These are phyloP conservation scores for Cynopterus brachyotis DNA, from an alignment of 2,113 vertebrate species.

Conservation along the genomic window DNA sequence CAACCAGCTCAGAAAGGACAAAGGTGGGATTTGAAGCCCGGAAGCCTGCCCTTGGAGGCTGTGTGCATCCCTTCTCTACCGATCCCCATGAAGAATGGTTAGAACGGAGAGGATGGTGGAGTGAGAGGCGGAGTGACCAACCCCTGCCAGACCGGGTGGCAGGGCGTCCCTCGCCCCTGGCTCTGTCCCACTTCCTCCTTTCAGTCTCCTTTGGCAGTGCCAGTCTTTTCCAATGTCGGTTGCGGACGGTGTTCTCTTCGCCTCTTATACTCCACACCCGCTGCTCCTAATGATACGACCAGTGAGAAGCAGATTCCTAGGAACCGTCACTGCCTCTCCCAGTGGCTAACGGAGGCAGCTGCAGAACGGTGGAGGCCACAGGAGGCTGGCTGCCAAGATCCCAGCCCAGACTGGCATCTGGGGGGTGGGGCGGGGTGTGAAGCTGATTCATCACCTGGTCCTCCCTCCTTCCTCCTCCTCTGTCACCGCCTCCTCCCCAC, in stretches of 20 bases:
- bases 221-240: background rate
- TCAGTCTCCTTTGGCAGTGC: background rate
- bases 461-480: background rate
- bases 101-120: background rate
- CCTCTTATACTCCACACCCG: background rate
- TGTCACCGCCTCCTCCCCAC: accelerated
- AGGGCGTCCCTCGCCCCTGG: background rate
- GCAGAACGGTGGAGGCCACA: background rate
- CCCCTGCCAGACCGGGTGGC: background rate
- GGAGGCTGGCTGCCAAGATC: background rate
- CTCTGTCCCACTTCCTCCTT: background rate
- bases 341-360: background rate
- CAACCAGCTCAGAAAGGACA: background rate
- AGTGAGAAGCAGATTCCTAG: background rate
- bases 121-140: accelerated
- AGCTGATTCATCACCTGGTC: background rate
- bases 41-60: background rate
- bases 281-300: constrained; percentile 50
- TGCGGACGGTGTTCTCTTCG: background rate
- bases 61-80: accelerated
- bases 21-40: too few species aligned
- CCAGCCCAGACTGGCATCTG: accelerated
- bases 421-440: background rate
- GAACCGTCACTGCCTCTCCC: background rate
- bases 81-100: accelerated